Percentiles rank a stretch among this genome's conserved stretches.
phyloP scores from a whole-genome alignment of 2,113 vertebrate species.

The Gobiocypris rarus region DNA sequence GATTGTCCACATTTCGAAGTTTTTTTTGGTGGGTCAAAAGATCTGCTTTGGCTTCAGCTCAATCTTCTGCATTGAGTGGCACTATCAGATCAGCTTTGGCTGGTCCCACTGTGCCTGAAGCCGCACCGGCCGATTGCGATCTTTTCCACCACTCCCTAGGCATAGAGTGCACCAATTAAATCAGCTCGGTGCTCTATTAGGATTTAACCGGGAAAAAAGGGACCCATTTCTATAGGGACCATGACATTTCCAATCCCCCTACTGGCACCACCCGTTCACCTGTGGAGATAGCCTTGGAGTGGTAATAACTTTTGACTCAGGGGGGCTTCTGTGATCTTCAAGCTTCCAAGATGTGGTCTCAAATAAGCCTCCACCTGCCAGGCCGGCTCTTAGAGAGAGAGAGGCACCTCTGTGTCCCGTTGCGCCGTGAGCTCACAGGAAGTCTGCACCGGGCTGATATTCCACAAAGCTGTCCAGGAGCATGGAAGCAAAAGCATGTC shows the following conservation, averaged over 20 bases:
- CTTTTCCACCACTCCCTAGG: slow-evolving; percentile 57
- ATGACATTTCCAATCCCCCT: slow-evolving; percentile 61
- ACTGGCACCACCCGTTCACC: slow-evolving; percentile 52
- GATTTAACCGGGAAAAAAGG: slow-evolving; percentile 57
- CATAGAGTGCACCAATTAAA: slow-evolving; percentile 64
- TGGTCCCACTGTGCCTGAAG: slow-evolving; percentile 49
- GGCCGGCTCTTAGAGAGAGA: slow-evolving; percentile 46
- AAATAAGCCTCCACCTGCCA: slow-evolving; percentile 56
- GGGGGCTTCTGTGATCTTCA: slow-evolving; percentile 64
- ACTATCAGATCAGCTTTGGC: slow-evolving; percentile 61
- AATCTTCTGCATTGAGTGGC: slow-evolving; percentile 50
- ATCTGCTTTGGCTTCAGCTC: slow-evolving; percentile 57
- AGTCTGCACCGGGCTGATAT: slow-evolving; percentile 54
- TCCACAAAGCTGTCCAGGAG: slow-evolving; percentile 43
- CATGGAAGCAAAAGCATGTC: slow-evolving; percentile 24
- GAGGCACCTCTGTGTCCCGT: slow-evolving; percentile 44
- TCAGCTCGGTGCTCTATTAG: slow-evolving; percentile 58
- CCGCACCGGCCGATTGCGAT: slow-evolving; percentile 55
- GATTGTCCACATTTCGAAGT: slow-evolving; percentile 50
- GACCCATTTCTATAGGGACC: slow-evolving; percentile 49
- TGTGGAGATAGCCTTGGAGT: slow-evolving; percentile 57
- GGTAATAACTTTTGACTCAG: slow-evolving; percentile 64
- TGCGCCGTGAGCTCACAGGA: slow-evolving; percentile 40
- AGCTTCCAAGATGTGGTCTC: slow-evolving; percentile 54
- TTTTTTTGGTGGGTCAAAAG: slow-evolving; percentile 39